These are phyloP conservation scores for Ichneumon xanthorius DNA, from an alignment of 2,888 invertebrate species.

Conservation along the genomic window DNA sequence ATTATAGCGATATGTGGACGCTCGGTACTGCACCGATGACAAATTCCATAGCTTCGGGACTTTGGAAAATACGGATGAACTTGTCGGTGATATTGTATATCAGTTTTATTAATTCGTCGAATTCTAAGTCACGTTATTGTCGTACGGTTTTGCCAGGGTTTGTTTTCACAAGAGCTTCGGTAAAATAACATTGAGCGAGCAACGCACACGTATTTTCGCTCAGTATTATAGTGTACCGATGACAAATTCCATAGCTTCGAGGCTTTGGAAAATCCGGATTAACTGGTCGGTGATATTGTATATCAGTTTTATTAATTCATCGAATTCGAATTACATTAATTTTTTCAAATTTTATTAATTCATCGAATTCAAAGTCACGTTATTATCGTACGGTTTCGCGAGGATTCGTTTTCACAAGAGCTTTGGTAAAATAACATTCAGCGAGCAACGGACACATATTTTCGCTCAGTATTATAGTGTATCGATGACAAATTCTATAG, in stretches of 20 bases:
- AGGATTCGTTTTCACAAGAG: not conserved
- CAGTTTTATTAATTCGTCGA: not conserved
- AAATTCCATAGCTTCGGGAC: constrained; percentile 1
- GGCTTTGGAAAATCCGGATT: not conserved
- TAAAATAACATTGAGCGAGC: not conserved
- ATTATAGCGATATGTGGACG: not conserved
- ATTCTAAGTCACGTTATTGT: not conserved
- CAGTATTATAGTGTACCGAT: not conserved
- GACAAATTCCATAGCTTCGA: constrained; percentile 7
- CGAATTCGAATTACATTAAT: not conserved
- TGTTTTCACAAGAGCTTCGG: not conserved
- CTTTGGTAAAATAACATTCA: not conserved
- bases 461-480: no score
- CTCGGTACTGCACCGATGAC: not conserved
- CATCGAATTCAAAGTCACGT: not conserved
- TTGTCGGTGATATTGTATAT: constrained; percentile 9
- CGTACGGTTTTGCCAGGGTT: not conserved
- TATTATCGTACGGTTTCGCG: not conserved
- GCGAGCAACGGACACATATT: not conserved
- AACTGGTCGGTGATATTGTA: constrained; percentile 17
- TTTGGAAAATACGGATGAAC: constrained; percentile 2
- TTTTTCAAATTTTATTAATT: no score
- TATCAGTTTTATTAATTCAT: not conserved
- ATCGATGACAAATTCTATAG: constrained; percentile 12
- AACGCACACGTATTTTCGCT: not conserved